Percentiles rank a stretch among this genome's conserved stretches.
Evolutionary conservation across 2,113 vertebrate species (phyloP).

Genomic region (Urocitellus parryii): DNA sequence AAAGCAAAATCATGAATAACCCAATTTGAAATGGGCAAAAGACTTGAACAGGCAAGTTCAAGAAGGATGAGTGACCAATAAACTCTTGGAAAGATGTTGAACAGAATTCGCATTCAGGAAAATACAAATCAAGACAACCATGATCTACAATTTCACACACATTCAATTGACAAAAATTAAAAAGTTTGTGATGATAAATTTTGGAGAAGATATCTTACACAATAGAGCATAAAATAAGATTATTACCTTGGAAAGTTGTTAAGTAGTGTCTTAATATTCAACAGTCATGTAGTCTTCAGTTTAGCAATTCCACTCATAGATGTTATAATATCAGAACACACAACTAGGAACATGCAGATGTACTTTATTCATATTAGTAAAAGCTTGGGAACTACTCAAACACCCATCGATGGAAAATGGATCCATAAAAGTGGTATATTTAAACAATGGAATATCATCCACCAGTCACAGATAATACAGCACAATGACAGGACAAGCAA

Average conservation of each 20-base stretch:
- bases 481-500: background rate
- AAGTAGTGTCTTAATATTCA: slow-evolving; percentile 17
- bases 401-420: background rate
- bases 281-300: background rate
- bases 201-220: background rate
- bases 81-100: background rate
- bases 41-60: slow-evolving; percentile 20
- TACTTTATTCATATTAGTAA: background rate
- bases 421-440: background rate
- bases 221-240: background rate
- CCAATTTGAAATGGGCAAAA: slow-evolving; percentile 45
- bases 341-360: background rate
- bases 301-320: background rate
- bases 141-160: background rate
- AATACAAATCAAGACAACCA: background rate
- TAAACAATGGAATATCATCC: background rate
- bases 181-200: background rate
- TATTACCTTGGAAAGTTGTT: background rate
- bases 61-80: background rate
- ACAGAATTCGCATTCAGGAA: slow-evolving; percentile 9
- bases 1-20: slow-evolving; percentile 10
- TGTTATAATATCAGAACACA: background rate
- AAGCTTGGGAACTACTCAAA: slow-evolving; percentile 27
- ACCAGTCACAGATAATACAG: background rate
- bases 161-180: background rate